phyloP scores from a whole-genome alignment of 2,113 vertebrate genomes.

The Prochilodus magdalenae region DNA sequence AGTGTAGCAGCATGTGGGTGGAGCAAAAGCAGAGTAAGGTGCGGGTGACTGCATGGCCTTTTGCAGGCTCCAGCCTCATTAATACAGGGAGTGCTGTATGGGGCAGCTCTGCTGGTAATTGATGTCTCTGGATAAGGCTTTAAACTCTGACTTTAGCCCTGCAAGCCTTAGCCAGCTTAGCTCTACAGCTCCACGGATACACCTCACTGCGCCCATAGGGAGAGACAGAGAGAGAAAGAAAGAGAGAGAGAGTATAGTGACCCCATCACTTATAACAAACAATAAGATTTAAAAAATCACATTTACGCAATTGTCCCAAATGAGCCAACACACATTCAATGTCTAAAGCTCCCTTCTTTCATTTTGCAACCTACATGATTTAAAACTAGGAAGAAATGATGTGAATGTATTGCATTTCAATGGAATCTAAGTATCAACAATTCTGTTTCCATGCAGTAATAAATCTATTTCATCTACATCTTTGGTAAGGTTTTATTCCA shows the following conservation, averaged over 20 bases:
- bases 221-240: background rate
- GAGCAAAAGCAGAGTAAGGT: background rate
- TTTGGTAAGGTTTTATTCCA: too few relatives aligned
- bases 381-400: too few relatives aligned
- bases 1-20: background rate
- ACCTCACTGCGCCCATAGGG: conserved; percentile 35
- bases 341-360: too few relatives aligned
- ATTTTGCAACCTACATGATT: too few relatives aligned
- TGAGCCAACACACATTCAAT: too few relatives aligned
- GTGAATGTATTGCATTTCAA: too few relatives aligned
- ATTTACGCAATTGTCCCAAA: too few relatives aligned
- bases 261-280: too few relatives aligned
- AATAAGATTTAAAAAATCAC: too few relatives aligned
- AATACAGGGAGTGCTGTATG: conserved; percentile 33
- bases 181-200: conserved; percentile 39
- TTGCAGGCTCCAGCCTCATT: conserved; percentile 46
- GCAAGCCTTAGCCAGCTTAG: conserved; percentile 42
- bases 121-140: conserved; percentile 48
- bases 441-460: too few relatives aligned
- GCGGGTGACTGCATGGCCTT: conserved; percentile 29
- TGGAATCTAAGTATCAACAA: too few relatives aligned
- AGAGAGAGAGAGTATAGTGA: background rate
- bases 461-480: too few relatives aligned
- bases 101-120: conserved; percentile 31
- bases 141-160: conserved; percentile 44